A percentile compares a stretch with the other conserved stretches of the same genome.
These are phyloP conservation scores for Ascaphus truei DNA, from an alignment of 2,113 vertebrate species.

Conservation along the genomic window DNA sequence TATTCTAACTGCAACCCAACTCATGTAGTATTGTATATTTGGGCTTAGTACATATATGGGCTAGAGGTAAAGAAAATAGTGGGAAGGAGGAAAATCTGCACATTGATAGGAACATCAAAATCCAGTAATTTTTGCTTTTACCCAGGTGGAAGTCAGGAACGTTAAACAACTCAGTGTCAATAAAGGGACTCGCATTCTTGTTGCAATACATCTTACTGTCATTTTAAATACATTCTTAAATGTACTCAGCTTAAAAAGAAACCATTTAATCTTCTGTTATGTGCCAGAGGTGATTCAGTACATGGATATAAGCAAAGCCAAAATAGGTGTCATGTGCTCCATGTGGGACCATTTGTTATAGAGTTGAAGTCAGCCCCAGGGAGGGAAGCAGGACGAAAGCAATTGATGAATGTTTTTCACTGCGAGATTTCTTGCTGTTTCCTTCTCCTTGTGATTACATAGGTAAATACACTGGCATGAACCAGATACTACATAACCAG, in stretches of 20 bases:
- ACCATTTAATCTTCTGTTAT: not conserved
- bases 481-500: not conserved
- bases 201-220: constrained; percentile 11
- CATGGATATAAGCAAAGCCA: constrained; percentile 9
- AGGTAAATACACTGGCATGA: not conserved
- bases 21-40: too few relatives aligned
- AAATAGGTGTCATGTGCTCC: constrained; percentile 9
- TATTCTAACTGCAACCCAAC: too few relatives aligned
- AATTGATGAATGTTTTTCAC: constrained; percentile 24
- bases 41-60: too few relatives aligned
- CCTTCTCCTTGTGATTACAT: constrained; percentile 12
- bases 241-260: not conserved
- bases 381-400: constrained; percentile 16
- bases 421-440: not conserved
- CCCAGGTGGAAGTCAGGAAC: not conserved
- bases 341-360: constrained; percentile 26
- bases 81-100: too few relatives aligned
- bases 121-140: not conserved
- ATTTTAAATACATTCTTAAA: constrained; percentile 25
- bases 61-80: not conserved
- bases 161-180: constrained; percentile 16
- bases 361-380: constrained; percentile 10
- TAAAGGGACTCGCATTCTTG: not conserved
- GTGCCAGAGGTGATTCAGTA: constrained; percentile 18
- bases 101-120: not conserved